These are phyloP conservation scores for Cyphomyrus discorhynchus DNA, from an alignment of 2,113 vertebrate genomes.

Conservation along the genomic window DNA sequence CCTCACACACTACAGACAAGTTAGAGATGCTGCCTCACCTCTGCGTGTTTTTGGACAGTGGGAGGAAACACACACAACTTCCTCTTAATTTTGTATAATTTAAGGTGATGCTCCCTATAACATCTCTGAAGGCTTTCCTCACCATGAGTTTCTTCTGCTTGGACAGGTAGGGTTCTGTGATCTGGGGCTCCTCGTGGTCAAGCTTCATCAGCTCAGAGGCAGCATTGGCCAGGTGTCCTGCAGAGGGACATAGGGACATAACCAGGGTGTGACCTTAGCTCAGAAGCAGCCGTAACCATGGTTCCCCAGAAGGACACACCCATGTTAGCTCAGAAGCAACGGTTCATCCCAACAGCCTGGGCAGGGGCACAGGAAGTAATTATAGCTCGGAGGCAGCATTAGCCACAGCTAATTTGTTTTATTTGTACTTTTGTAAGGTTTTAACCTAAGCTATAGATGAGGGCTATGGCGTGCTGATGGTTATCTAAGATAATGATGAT, in stretches of 20 bases:
- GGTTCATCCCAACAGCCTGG: not conserved
- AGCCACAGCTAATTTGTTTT: not conserved
- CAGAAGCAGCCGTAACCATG: not conserved
- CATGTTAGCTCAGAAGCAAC: not conserved
- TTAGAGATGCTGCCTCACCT: not conserved
- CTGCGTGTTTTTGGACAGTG: not conserved
- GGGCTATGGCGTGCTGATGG: not conserved
- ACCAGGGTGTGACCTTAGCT: not conserved
- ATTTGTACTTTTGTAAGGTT: not conserved
- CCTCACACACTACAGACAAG: not conserved
- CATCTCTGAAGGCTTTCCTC: slow-evolving; percentile 31
- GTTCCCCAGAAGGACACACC: not conserved
- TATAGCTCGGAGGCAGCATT: not conserved
- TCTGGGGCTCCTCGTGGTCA: slow-evolving; percentile 88
- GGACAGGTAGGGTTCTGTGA: slow-evolving; percentile 95
- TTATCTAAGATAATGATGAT: not conserved
- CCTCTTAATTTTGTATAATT: not conserved
- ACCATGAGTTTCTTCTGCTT: slow-evolving; percentile 99
- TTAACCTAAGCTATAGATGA: not conserved
- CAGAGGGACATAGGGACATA: not conserved
- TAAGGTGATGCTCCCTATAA: not conserved
- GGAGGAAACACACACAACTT: not conserved
- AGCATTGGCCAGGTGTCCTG: slow-evolving; percentile 90
- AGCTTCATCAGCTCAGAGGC: slow-evolving; percentile 90
- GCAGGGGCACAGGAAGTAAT: not conserved